Conservation (phyloP, 2,113 vertebrate species). For the Phoenicopterus ruber region DNA sequence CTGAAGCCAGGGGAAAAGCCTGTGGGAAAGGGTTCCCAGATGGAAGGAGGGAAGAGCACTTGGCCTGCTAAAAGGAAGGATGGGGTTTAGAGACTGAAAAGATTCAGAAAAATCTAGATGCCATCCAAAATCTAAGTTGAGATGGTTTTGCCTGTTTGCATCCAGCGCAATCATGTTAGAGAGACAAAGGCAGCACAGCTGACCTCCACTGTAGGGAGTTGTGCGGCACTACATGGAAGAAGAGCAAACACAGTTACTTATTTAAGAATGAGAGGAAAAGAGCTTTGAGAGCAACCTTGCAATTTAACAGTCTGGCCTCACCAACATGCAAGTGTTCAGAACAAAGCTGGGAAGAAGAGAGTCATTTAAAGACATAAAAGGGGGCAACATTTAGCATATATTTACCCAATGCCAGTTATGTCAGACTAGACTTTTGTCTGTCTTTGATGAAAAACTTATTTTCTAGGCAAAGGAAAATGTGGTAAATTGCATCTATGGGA, state of each 20-base stretch:
- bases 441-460: neutral
- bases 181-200: neutral
- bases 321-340: neutral
- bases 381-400: neutral
- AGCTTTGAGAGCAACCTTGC: neutral
- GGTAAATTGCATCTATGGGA: neutral
- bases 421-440: neutral
- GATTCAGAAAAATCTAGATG: neutral
- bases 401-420: neutral
- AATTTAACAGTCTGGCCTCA: neutral
- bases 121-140: neutral
- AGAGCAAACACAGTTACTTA: neutral
- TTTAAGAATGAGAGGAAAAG: neutral
- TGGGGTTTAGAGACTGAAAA: neutral
- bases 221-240: neutral
- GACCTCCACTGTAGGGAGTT: neutral
- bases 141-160: neutral
- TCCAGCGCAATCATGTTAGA: neutral
- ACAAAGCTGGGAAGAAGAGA: neutral
- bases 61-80: neutral
- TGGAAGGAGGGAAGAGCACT: neutral
- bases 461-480: neutral
- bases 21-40: neutral
- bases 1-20: neutral
- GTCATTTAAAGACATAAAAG: neutral